These are phyloP conservation scores for Chlorospingus semifuscus DNA, from an alignment of 2,797 vertebrate species.

Conservation along the genomic window DNA sequence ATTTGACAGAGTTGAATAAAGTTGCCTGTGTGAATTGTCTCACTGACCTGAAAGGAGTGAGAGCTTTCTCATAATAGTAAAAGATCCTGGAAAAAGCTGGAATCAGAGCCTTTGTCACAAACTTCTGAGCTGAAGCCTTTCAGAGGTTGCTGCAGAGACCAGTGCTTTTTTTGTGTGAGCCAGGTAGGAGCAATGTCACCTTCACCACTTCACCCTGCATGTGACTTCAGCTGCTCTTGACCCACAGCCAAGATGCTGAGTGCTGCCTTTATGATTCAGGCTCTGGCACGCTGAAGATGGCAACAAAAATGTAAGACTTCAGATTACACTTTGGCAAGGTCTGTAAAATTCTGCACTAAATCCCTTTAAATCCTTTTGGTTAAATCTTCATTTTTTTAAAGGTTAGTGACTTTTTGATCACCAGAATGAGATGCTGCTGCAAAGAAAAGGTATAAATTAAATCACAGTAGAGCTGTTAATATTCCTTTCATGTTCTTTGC, in stretches of 20 bases:
- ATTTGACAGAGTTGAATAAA: no score
- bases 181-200: slow-evolving; percentile 62
- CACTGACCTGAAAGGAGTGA: no score
- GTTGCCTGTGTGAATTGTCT: no score
- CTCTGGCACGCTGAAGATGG: slow-evolving; percentile 27
- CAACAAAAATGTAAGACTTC: slow-evolving; percentile 54
- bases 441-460: neutral
- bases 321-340: slow-evolving; percentile 56
- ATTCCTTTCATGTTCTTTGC: neutral
- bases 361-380: neutral
- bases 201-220: slow-evolving; percentile 9
- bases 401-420: neutral
- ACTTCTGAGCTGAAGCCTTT: neutral
- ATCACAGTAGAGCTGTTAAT: neutral
- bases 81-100: neutral
- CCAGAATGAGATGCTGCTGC: neutral
- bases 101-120: neutral
- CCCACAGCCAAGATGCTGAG: slow-evolving; percentile 15
- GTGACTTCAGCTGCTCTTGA: slow-evolving; percentile 40
- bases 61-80: no score
- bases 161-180: neutral
- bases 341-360: slow-evolving; percentile 9
- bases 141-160: neutral
- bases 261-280: slow-evolving; percentile 37
- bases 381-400: slow-evolving; percentile 26